phyloP scores from a whole-genome alignment of 2,113 vertebrate genomes.

The Oncorhynchus kisutch region DNA sequence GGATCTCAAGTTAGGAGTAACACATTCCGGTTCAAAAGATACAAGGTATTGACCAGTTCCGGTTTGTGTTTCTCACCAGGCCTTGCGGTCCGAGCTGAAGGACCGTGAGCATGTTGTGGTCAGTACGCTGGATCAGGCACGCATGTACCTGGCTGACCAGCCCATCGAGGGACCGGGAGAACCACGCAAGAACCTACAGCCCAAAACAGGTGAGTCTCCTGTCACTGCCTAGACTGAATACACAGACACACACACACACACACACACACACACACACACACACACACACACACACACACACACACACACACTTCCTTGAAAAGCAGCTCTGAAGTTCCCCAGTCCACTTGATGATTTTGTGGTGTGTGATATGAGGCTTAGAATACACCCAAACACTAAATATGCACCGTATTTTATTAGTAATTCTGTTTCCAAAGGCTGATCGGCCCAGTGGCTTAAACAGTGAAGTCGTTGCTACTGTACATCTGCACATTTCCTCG shows the following conservation, averaged over 20 bases:
- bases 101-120: conserved; percentile 86
- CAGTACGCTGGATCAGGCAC: conserved; percentile 89
- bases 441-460: conserved; percentile 3
- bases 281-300: not conserved
- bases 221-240: not conserved
- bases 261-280: not conserved
- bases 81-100: conserved; percentile 84
- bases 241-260: not conserved
- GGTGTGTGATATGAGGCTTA: not conserved
- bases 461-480: conserved; percentile 28
- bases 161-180: conserved; percentile 95
- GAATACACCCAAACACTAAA: conserved; percentile 21
- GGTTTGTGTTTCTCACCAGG: conserved; percentile 68
- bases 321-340: not conserved
- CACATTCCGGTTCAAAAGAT: no score
- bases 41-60: not conserved
- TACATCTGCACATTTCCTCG: conserved; percentile 59
- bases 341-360: not conserved
- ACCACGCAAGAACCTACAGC: conserved; percentile 84
- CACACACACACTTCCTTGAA: not conserved
- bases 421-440: conserved; percentile 31
- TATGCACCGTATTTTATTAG: conserved; percentile 28
- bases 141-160: conserved; percentile 91
- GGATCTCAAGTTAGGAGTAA: no score
- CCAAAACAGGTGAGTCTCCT: conserved; percentile 81